Percentiles rank a stretch among this genome's conserved stretches.
Evolutionary conservation across 2,797 vertebrate species (phyloP).

Genomic region (Acanthurus tractus): DNA sequence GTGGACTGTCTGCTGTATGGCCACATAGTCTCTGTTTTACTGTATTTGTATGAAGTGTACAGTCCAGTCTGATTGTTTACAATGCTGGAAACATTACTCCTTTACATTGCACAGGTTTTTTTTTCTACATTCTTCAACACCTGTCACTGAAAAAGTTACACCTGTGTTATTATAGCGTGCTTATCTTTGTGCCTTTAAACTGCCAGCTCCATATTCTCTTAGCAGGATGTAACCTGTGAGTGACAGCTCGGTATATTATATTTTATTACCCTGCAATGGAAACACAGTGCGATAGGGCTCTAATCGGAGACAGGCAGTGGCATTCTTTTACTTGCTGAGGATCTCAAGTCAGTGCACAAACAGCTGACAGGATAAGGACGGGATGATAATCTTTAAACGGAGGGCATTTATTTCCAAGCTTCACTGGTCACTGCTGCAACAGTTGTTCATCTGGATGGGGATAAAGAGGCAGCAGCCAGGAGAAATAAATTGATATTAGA

Average conservation of each 20-base stretch:
- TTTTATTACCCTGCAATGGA: conserved; percentile 71
- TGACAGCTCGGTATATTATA: conserved; percentile 75
- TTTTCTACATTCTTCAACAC: conserved; percentile 10
- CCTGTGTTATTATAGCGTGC: conserved; percentile 54
- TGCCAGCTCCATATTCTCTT: conserved; percentile 65
- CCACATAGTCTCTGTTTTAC: background rate
- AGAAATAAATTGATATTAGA: conserved; percentile 65
- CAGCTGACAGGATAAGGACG: conserved; percentile 65
- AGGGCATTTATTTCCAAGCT: conserved; percentile 69
- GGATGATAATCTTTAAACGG: conserved; percentile 72
- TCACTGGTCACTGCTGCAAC: conserved; percentile 53
- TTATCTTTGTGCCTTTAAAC: conserved; percentile 63
- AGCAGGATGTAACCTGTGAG: conserved; percentile 57
- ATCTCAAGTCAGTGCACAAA: conserved; percentile 54
- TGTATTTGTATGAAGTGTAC: background rate
- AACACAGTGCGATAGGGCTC: conserved; percentile 62
- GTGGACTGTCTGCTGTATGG: no score
- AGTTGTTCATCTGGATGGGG: conserved; percentile 63
- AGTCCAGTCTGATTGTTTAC: conserved; percentile 3
- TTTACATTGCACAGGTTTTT: conserved; percentile 7
- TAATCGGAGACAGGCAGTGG: conserved; percentile 73
- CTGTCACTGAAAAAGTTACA: conserved; percentile 38
- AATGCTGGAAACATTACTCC: conserved; percentile 24
- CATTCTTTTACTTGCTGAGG: conserved; percentile 63
- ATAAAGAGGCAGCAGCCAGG: conserved; percentile 53